Evolutionary conservation across 2,797 vertebrate genomes (phyloP).

Genomic region (Sparus aurata): DNA sequence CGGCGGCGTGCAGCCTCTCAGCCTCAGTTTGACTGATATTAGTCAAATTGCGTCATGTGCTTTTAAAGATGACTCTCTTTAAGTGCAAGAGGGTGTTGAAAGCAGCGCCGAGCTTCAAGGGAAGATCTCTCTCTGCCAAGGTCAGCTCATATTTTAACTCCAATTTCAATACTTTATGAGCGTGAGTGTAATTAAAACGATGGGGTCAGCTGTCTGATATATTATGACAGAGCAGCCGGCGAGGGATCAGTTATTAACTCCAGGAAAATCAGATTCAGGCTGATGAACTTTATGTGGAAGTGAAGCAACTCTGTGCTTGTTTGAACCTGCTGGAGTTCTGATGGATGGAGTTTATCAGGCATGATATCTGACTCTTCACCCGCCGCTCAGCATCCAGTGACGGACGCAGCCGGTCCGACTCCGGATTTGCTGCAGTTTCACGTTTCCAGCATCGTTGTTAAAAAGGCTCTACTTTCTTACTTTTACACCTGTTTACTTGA

Average conservation of each 20-base stretch:
- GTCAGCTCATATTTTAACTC: constrained; percentile 64
- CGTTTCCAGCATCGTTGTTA: too few relatives aligned
- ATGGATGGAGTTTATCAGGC: not conserved
- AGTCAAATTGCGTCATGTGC: constrained; percentile 74
- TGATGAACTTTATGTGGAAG: constrained; percentile 4
- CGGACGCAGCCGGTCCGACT: not conserved
- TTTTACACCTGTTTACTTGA: not conserved
- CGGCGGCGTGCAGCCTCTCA: constrained; percentile 24
- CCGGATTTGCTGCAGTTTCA: too few relatives aligned
- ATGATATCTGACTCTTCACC: not conserved
- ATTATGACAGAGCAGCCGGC: constrained; percentile 40
- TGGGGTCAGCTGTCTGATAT: constrained; percentile 47
- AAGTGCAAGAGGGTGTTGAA: constrained; percentile 57
- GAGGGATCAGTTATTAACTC: constrained; percentile 20
- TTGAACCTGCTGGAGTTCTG: not conserved
- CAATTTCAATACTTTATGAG: constrained; percentile 66
- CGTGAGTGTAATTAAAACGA: constrained; percentile 58
- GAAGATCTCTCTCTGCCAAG: constrained; percentile 60
- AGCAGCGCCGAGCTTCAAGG: constrained; percentile 58
- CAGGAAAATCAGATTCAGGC: not conserved
- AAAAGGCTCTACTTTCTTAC: not conserved
- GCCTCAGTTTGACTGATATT: constrained; percentile 61
- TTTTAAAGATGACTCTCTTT: constrained; percentile 74
- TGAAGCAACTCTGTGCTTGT: not conserved
- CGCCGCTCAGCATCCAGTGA: not conserved